Conservation (phyloP, 2,888 invertebrate species). For the Ischnus inquisitorius region DNA sequence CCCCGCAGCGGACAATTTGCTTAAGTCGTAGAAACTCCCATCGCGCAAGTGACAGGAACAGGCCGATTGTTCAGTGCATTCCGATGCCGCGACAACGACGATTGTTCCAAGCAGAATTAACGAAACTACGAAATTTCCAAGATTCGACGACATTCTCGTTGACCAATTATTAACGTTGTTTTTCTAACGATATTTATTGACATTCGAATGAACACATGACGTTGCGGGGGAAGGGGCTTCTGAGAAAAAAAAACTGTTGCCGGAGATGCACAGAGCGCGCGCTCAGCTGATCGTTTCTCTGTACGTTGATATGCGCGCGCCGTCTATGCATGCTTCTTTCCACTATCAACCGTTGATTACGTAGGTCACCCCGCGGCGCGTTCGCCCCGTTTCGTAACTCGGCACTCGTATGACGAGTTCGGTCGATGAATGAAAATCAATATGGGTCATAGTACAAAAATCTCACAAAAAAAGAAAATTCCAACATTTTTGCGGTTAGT, state of each 20-base stretch:
- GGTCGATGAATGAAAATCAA: too few species aligned
- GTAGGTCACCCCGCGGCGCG: neutral
- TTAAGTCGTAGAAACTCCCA: slow-evolving; percentile 64
- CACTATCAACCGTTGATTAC: neutral
- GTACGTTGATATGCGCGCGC: too few species aligned
- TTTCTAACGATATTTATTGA: slow-evolving; percentile 34
- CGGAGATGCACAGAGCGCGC: neutral
- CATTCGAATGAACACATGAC: slow-evolving; percentile 55
- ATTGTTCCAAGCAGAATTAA: slow-evolving; percentile 42
- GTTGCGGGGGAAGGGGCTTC: slow-evolving; percentile 1
- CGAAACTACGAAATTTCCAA: slow-evolving; percentile 40
- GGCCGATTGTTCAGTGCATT: slow-evolving; percentile 54
- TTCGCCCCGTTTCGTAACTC: neutral
- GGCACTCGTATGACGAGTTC: too few species aligned
- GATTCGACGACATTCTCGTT: slow-evolving; percentile 43
- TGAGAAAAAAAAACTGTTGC: slow-evolving; percentile 40
- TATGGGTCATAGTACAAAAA: too few species aligned
- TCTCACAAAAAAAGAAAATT: too few species aligned
- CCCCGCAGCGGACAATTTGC: slow-evolving; percentile 51
- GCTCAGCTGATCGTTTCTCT: too few species aligned
- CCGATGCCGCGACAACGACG: slow-evolving; percentile 47
- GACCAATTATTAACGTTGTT: neutral
- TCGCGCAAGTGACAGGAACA: slow-evolving; percentile 65
- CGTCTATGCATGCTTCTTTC: too few species aligned
- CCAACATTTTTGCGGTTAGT: too few species aligned